Percentiles rank a stretch among this genome's conserved stretches.
Evolutionary conservation across 2,797 vertebrate species (phyloP).

Genomic region (Mycteria americana): DNA sequence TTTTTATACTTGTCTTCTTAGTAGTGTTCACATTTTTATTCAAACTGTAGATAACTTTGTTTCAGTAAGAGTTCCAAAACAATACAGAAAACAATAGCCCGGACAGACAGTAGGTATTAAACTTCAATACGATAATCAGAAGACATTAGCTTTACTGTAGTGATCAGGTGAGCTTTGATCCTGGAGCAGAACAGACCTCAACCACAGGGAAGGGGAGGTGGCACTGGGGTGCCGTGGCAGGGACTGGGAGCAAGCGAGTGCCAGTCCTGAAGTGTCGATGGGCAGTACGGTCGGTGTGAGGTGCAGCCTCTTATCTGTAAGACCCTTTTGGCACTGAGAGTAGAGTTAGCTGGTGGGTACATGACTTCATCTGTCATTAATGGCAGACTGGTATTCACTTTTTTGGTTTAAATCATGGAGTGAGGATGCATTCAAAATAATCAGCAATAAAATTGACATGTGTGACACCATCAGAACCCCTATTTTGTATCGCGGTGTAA

Average conservation of each 20-base stretch:
- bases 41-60: not conserved
- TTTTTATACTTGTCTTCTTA: not conserved
- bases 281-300: not conserved
- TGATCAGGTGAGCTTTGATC: not conserved
- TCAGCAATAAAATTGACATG: not conserved
- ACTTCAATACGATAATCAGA: not conserved
- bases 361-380: not conserved
- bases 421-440: not conserved
- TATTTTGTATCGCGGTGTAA: not conserved
- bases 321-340: not conserved
- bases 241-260: not conserved
- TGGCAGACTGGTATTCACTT: not conserved
- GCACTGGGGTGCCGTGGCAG: not conserved
- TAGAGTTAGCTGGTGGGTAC: not conserved
- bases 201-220: not conserved
- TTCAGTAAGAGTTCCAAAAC: not conserved
- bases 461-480: not conserved
- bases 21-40: not conserved
- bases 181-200: not conserved
- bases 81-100: not conserved
- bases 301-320: no score
- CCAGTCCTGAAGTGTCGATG: rapidly evolving
- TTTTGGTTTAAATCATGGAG: not conserved
- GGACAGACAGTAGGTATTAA: not conserved
- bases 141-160: not conserved